Evolutionary conservation across 2,888 invertebrate genomes (phyloP).

Genomic region (Dryobota labecula): DNA sequence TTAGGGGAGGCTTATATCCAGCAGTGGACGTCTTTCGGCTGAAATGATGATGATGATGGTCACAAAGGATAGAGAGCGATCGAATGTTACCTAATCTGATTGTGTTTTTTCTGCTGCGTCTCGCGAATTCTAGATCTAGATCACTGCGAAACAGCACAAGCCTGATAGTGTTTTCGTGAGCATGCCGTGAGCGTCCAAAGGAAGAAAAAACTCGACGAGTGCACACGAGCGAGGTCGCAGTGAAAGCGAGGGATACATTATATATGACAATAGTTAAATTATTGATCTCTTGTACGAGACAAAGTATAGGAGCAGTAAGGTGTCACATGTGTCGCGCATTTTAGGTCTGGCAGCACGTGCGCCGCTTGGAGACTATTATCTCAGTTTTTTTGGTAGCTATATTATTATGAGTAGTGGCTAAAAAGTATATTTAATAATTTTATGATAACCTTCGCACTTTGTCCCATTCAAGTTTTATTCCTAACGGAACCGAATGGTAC

Average conservation of each 20-base stretch:
- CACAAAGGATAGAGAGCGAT: conserved; percentile 1
- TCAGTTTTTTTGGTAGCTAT: conserved; percentile 10
- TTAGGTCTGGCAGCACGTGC: conserved; percentile 4
- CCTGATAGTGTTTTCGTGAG: conserved; percentile 9
- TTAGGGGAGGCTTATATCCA: no score
- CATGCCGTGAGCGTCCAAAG: background rate
- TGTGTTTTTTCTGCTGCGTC: background rate
- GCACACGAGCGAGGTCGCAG: conserved; percentile 10
- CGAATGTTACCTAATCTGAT: conserved; percentile 25
- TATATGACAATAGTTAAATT: background rate
- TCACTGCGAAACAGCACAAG: background rate
- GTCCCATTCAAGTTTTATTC: conserved; percentile 27
- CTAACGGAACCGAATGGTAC: conserved; percentile 1
- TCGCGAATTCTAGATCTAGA: background rate
- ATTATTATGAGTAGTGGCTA: background rate
- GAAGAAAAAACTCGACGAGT: background rate
- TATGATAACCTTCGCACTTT: conserved; percentile 40
- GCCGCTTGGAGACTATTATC: conserved; percentile 29
- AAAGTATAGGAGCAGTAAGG: background rate
- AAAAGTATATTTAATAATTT: conserved; percentile 16
- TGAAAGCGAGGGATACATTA: conserved; percentile 8
- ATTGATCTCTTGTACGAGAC: background rate
- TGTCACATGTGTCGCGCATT: conserved; percentile 22
- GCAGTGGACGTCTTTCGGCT: no score
- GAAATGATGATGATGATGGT: no score